These are phyloP conservation scores for Scopus umbretta DNA, from an alignment of 2,113 vertebrate species.

Conservation along the genomic window DNA sequence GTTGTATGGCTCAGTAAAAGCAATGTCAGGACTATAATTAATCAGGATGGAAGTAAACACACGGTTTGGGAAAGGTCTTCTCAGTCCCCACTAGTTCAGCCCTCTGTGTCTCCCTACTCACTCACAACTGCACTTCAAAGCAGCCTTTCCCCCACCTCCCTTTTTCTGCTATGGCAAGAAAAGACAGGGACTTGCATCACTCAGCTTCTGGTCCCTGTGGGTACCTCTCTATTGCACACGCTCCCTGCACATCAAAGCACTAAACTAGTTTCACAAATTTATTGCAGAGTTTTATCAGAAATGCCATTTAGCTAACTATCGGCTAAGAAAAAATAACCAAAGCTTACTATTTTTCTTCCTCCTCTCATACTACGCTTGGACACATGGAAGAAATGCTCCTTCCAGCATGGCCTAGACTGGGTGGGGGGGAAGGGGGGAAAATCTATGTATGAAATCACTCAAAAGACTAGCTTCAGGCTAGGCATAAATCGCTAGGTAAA, in stretches of 20 bases:
- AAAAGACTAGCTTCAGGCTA: background rate
- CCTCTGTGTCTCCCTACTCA: background rate
- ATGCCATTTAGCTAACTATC: background rate
- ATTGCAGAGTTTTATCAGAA: background rate
- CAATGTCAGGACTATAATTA: background rate
- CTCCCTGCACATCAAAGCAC: background rate
- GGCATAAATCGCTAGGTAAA: background rate
- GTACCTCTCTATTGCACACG: background rate
- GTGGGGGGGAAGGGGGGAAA: background rate
- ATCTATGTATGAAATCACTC: background rate
- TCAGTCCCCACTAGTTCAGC: background rate
- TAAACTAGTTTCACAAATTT: background rate
- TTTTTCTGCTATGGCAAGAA: background rate
- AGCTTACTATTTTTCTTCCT: background rate
- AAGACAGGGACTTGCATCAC: background rate
- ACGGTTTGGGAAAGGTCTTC: background rate
- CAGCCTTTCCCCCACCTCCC: background rate
- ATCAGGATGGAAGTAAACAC: background rate
- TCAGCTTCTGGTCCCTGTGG: background rate
- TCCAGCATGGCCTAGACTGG: background rate
- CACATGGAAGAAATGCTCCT: background rate
- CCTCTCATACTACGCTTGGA: accelerated
- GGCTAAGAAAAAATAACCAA: background rate
- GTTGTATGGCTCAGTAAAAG: background rate
- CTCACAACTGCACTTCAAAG: background rate